Evolutionary conservation across 2,797 vertebrate species (phyloP).

Genomic region (Euthynnus affinis): DNA sequence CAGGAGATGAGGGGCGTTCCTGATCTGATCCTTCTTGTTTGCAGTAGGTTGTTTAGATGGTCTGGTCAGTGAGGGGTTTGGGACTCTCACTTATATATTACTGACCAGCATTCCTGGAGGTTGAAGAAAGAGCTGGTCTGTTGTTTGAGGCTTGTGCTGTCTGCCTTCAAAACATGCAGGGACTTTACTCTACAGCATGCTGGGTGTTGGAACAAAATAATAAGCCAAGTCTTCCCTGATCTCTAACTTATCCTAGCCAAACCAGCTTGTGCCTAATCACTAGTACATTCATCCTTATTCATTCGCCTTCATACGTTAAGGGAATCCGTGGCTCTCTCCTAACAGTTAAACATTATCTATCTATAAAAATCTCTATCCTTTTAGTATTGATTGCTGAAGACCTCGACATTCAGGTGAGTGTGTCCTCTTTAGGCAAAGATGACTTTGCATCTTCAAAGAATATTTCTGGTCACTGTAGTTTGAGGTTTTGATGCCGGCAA

Average conservation of each 20-base stretch:
- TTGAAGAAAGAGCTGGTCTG: too few relatives aligned
- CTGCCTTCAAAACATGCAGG: too few relatives aligned
- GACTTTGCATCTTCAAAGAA: neutral
- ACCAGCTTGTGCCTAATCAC: neutral
- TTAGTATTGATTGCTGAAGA: neutral
- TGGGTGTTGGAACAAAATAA: conserved; percentile 3
- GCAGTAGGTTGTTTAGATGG: too few relatives aligned
- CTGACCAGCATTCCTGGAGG: too few relatives aligned
- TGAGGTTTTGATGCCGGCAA: neutral
- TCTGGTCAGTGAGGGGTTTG: too few relatives aligned
- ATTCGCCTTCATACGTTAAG: neutral
- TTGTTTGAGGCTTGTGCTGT: too few relatives aligned
- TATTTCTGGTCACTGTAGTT: neutral
- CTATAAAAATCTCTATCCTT: neutral
- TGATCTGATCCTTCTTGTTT: too few relatives aligned
- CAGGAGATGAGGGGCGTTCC: too few relatives aligned
- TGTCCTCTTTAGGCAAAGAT: neutral
- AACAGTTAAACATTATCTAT: conserved; percentile 6
- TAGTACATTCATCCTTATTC: neutral
- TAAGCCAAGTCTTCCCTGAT: neutral
- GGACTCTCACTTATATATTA: too few relatives aligned
- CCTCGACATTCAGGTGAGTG: neutral
- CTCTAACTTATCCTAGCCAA: neutral
- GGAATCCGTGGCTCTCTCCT: neutral
- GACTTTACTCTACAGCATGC: neutral